Evolutionary conservation across 2,113 vertebrate genomes (phyloP).

Genomic region (Lonchura striata): DNA sequence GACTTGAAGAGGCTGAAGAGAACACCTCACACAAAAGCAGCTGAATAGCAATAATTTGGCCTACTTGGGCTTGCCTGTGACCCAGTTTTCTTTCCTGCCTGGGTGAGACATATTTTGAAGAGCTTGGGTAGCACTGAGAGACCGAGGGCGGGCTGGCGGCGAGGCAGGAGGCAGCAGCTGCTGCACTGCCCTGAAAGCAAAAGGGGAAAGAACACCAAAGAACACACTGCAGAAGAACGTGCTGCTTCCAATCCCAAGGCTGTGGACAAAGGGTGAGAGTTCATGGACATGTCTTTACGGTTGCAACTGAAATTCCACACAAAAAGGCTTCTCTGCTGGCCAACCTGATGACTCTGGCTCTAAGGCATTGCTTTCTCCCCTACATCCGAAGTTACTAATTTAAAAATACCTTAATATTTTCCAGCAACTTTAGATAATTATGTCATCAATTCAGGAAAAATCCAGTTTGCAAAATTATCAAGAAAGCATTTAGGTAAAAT

Average conservation of each 20-base stretch:
- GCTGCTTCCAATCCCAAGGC: rapidly evolving
- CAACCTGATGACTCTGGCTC: background rate
- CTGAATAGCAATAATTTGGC: background rate
- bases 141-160: rapidly evolving
- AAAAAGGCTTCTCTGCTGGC: background rate
- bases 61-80: background rate
- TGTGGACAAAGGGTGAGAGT: background rate
- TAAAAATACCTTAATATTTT: background rate
- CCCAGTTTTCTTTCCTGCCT: background rate
- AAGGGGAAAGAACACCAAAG: background rate
- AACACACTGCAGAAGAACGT: background rate
- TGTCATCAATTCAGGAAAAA: background rate
- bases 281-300: background rate
- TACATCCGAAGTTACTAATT: background rate
- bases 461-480: background rate
- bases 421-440: background rate
- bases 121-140: rapidly evolving
- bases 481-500: background rate
- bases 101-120: background rate
- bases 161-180: background rate
- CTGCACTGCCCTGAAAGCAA: background rate
- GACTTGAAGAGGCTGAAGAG: background rate
- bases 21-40: background rate
- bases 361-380: background rate
- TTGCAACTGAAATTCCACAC: background rate